Evolutionary conservation across 2,888 invertebrate genomes (phyloP).

Genomic region (Orgyia antiqua): DNA sequence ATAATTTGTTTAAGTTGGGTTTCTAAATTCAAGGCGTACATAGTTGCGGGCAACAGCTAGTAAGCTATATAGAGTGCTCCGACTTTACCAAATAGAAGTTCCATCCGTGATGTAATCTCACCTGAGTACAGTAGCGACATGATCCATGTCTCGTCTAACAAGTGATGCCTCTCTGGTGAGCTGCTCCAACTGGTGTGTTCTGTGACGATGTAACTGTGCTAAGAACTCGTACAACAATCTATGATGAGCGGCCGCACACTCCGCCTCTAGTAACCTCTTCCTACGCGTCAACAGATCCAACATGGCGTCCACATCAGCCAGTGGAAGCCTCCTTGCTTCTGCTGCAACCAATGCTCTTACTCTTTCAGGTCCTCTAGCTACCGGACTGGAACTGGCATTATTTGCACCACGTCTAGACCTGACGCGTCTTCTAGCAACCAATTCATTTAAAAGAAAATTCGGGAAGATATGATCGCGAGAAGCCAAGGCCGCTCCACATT

Average conservation of each 20-base stretch:
- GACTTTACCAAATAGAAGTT: no score
- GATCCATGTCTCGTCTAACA: constrained; percentile 74
- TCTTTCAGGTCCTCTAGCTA: constrained; percentile 12
- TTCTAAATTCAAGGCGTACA: no score
- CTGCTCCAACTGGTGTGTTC: constrained; percentile 78
- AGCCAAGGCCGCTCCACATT: constrained; percentile 86
- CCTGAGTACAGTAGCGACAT: constrained; percentile 73
- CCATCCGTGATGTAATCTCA: no score
- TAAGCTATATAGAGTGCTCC: no score
- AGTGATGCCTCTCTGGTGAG: constrained; percentile 82
- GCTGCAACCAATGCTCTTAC: constrained; percentile 81
- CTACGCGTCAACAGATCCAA: constrained; percentile 87
- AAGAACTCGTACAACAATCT: constrained; percentile 91
- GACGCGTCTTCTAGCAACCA: constrained; percentile 74
- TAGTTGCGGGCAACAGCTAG: no score
- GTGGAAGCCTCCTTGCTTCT: constrained; percentile 83
- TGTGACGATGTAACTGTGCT: constrained; percentile 84
- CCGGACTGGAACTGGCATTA: constrained; percentile 8
- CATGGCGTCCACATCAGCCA: constrained; percentile 90
- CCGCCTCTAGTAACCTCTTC: constrained; percentile 88
- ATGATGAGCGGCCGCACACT: constrained; percentile 88
- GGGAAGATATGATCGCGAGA: constrained; percentile 88
- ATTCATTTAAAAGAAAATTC: constrained; percentile 90
- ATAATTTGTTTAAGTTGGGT: no score
- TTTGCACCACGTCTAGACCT: constrained; percentile 46